Conservation (phyloP, 2,113 vertebrate species). For the Arenaria interpres region DNA sequence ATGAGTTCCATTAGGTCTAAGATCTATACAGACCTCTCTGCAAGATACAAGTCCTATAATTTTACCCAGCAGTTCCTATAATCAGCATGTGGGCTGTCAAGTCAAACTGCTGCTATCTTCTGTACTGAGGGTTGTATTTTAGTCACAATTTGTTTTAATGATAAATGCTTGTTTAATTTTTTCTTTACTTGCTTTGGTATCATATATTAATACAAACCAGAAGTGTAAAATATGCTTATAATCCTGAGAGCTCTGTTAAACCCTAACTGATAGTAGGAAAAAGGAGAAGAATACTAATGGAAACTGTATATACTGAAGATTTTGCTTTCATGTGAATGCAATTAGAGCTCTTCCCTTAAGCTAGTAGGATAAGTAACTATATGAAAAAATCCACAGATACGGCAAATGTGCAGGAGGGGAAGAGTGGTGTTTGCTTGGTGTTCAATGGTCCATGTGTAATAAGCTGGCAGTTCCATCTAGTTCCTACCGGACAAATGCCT, state of each 20-base stretch:
- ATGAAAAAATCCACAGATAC: slow-evolving; percentile 26
- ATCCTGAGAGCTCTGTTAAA: neutral
- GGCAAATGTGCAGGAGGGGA: neutral
- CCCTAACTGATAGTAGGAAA: neutral
- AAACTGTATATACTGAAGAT: neutral
- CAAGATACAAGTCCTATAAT: neutral
- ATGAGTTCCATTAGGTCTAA: neutral
- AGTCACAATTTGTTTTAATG: neutral
- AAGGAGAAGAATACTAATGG: neutral
- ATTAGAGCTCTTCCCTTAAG: slow-evolving; percentile 15
- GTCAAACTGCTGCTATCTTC: neutral
- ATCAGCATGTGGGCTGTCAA: neutral
- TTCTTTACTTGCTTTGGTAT: neutral
- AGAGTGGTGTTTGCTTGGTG: slow-evolving; percentile 28
- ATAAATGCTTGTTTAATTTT: neutral
- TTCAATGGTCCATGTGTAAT: slow-evolving; percentile 23
- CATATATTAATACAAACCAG: neutral
- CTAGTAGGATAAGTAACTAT: slow-evolving; percentile 25
- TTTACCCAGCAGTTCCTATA: neutral
- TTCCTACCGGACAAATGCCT: slow-evolving; percentile 14
- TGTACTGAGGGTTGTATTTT: neutral
- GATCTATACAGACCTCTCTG: neutral
- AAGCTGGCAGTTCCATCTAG: slow-evolving; percentile 15
- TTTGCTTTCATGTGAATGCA: slow-evolving; percentile 21
- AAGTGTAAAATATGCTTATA: neutral